Conservation (phyloP, 37 sponge, comb jelly and placozoan species). For the Mnemiopsis leidyi region DNA sequence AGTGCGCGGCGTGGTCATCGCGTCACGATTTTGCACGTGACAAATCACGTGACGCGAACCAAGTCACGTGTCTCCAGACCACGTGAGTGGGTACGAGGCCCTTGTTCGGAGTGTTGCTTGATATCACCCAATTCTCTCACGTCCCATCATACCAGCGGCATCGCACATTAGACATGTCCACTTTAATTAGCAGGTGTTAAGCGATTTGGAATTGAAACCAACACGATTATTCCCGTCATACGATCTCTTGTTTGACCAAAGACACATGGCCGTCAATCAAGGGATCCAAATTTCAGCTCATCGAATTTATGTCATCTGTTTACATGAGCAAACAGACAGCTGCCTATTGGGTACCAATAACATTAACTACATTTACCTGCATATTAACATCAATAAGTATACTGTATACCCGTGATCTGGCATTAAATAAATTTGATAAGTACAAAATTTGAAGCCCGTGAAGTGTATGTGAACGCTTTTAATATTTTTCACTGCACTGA, state of each 20-base stretch:
- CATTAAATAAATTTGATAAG: too few species aligned
- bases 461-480: too few species aligned
- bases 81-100: background rate
- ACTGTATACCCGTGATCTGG: too few species aligned
- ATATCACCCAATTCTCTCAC: background rate
- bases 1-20: background rate
- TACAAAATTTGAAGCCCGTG: too few species aligned
- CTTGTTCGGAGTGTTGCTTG: background rate
- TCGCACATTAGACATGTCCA: background rate
- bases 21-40: background rate
- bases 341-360: too few species aligned
- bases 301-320: background rate
- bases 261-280: background rate
- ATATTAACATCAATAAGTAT: too few species aligned
- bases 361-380: too few species aligned
- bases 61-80: background rate
- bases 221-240: background rate
- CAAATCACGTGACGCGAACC: background rate
- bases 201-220: background rate
- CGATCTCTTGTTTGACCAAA: background rate
- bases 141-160: background rate
- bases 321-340: too few species aligned
- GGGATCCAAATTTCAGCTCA: background rate
- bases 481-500: too few species aligned
- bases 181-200: background rate